These are phyloP conservation scores for Palythoa grandiflora DNA, from an alignment of 92 coral and sea anemone genomes.

Conservation along the genomic window DNA sequence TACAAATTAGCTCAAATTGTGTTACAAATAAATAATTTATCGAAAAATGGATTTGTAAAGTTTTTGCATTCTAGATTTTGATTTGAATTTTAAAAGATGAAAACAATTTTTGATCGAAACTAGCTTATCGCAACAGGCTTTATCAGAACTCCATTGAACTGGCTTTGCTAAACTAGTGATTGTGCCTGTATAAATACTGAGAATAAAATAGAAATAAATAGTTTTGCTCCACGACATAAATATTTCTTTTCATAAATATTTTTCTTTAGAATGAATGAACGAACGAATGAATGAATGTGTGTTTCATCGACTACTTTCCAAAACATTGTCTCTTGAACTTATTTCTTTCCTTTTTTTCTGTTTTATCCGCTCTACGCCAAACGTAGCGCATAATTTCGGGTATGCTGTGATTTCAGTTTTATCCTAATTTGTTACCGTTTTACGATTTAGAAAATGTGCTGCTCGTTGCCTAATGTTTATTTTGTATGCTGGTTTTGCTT, in stretches of 20 bases:
- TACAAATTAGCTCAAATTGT: constrained; percentile 3
- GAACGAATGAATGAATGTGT: not conserved
- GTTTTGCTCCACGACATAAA: not conserved
- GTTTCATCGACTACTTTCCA: not conserved
- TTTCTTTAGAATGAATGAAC: not conserved
- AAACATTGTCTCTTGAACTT: not conserved
- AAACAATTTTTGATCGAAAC: not conserved
- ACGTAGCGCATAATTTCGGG: no score
- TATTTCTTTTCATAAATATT: not conserved
- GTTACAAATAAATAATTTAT: not conserved
- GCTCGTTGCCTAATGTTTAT: constrained; percentile 24
- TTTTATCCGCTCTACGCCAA: not conserved
- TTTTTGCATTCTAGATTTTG: not conserved
- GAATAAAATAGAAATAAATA: not conserved
- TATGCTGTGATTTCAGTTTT: not conserved
- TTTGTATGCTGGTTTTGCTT: constrained; percentile 16
- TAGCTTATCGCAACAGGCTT: no score
- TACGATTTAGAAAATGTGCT: constrained; percentile 25
- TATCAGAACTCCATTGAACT: no score
- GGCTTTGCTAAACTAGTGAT: no score
- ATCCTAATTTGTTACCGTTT: not conserved
- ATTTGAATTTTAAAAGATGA: not conserved
- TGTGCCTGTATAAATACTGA: no score
- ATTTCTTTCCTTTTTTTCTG: not conserved
- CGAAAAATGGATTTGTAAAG: not conserved